Percentiles rank a stretch among this genome's conserved stretches.
Evolutionary conservation across 2,797 vertebrate species (phyloP).

Genomic region (Zenarchopterus dispar): DNA sequence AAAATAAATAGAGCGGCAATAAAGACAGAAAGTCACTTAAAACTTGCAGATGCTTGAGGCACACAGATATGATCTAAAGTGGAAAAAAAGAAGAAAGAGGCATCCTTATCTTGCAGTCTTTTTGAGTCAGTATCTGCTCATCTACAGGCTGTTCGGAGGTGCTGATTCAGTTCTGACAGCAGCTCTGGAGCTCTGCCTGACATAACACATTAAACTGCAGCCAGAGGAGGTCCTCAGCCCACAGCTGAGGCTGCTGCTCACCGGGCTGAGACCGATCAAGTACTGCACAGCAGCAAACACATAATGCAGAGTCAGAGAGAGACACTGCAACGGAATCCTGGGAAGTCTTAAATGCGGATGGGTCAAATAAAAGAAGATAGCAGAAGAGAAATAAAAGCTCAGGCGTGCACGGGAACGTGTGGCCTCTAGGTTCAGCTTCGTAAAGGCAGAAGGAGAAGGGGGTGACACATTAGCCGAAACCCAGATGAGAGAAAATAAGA

Average conservation of each 20-base stretch:
- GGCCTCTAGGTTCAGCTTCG: too few relatives aligned
- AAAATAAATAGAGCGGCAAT: too few relatives aligned
- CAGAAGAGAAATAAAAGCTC: neutral
- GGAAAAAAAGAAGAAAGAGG: too few relatives aligned
- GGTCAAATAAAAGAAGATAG: neutral
- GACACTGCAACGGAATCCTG: neutral
- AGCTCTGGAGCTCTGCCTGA: constrained; percentile 16
- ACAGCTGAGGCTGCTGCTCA: constrained; percentile 18
- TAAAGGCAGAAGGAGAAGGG: constrained; percentile 1
- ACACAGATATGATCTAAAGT: too few relatives aligned
- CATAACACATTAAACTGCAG: constrained; percentile 9
- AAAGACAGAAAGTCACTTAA: too few relatives aligned
- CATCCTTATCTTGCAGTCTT: too few relatives aligned
- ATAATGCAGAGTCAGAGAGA: neutral
- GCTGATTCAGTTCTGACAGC: constrained; percentile 31
- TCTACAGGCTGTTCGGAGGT: constrained; percentile 9
- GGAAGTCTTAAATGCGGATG: neutral
- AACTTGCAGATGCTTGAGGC: too few relatives aligned
- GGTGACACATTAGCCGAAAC: constrained; percentile 16
- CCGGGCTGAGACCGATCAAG: constrained; percentile 25
- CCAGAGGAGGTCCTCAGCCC: constrained; percentile 22
- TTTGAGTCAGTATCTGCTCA: neutral
- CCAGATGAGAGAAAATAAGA: constrained; percentile 46
- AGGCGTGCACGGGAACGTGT: neutral
- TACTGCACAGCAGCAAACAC: constrained; percentile 4